Evolutionary conservation across 2,888 invertebrate species (phyloP), one percentile per base, ranked within the genome.

Genomic region (Caenorhabditis parvicauda): DNA sequence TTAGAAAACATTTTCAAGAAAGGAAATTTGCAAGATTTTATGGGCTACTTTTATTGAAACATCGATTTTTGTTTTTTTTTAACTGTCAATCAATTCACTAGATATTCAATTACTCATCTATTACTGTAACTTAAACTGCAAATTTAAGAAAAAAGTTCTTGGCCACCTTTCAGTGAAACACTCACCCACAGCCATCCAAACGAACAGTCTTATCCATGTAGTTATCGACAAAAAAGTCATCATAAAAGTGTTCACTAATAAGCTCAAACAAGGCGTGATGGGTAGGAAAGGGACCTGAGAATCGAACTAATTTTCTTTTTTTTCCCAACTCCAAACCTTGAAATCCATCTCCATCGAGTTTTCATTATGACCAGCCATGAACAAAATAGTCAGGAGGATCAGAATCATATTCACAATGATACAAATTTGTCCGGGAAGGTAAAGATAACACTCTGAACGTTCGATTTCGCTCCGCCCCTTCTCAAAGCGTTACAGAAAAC

Each of bases 221-320:
- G 92, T 84, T 76, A 89, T 87, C 54, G 90, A 90, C 59, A 94
- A 86, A 83, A 92, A 92, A 82, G 92, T 87, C 81, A 93, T 93
- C 79, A 94, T 87, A 84, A 92, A 92, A 81, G 93, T 89, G 84
- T 94, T 94, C 75, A 93, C 89, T 54, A 89, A 88, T 62, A 94
- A 56, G n/a, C 53, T 52, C 4, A 61, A 28, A 41, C 60, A 58
- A 7, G 64, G 64, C 5, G 54, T 47, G 32, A 55, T 62, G 22
- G 61, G 61, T 3, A 64, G 50, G 37, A 52, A 59, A n/a, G 57
- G 55, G 21, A 72, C 72, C 64, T 64, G 35, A 24, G 51, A 54
- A 21, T 6, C 12, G 14, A 19, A 38, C n/a, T n/a, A 22, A 4
- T 27, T 46, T 37, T 9, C n/a, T 17, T 41, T 41, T 41, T 9